Evolutionary conservation across 2,888 invertebrate species (phyloP).

Genomic region (Allolobophora icterica): DNA sequence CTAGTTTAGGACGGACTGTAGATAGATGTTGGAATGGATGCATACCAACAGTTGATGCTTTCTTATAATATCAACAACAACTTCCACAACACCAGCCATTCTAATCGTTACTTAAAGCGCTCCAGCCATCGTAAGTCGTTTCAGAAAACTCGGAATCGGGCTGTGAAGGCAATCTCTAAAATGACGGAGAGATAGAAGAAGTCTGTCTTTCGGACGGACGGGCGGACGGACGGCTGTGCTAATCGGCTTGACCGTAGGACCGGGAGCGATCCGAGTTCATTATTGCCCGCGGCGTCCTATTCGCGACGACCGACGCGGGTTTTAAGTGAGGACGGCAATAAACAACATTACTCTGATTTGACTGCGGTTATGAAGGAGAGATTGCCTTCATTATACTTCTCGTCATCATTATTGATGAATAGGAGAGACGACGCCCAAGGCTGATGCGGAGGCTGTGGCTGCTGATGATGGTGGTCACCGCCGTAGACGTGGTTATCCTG

Average conservation of each 20-base stretch:
- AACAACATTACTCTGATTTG: conserved; percentile 26
- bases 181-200: not conserved
- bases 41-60: no score
- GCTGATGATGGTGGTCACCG: not conserved
- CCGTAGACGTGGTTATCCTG: no score
- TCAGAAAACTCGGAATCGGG: not conserved
- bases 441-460: not conserved
- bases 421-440: conserved; percentile 10
- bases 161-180: not conserved
- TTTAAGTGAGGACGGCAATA: conserved; percentile 13
- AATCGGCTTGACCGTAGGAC: conserved; percentile 1
- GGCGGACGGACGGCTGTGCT: not conserved
- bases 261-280: not conserved
- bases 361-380: not conserved
- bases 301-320: not conserved
- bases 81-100: not conserved
- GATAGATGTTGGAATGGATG: no score
- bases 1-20: no score
- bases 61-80: not conserved
- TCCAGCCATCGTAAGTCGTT: not conserved
- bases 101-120: not conserved
- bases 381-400: conserved; percentile 26
- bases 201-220: not conserved
- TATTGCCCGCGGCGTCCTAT: not conserved
- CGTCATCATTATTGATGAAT: conserved; percentile 13